phyloP scores from a whole-genome alignment of 2,797 vertebrate species.

The Percopsis omiscomaycus region DNA sequence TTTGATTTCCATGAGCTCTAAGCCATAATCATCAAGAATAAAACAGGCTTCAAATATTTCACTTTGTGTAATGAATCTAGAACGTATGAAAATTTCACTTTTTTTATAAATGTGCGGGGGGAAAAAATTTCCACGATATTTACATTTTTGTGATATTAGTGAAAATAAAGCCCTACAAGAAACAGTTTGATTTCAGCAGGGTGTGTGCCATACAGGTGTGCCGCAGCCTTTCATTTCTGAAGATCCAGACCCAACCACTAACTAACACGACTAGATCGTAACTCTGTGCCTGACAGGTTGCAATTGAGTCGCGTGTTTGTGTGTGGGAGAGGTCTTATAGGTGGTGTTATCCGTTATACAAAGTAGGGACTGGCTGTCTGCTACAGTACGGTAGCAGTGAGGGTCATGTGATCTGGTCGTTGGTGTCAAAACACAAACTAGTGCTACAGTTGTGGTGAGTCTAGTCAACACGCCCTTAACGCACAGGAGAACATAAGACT shows the following conservation, averaged over 20 bases:
- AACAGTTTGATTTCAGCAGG: constrained; percentile 23
- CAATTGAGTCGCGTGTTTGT: constrained; percentile 29
- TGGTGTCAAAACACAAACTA: constrained; percentile 23
- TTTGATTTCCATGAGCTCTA: too few relatives aligned
- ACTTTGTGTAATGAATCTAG: too few relatives aligned
- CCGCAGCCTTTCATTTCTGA: constrained; percentile 57
- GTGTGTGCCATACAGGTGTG: not conserved
- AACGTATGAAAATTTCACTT: too few relatives aligned
- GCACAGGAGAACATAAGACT: constrained; percentile 24
- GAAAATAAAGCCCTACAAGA: not conserved
- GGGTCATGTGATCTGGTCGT: constrained; percentile 13
- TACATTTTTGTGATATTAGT: too few relatives aligned
- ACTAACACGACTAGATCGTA: not conserved
- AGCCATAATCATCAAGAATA: too few relatives aligned
- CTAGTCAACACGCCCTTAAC: constrained; percentile 26
- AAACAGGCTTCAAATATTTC: too few relatives aligned
- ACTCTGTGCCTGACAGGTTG: constrained; percentile 11
- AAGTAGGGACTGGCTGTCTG: not conserved
- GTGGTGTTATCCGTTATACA: constrained; percentile 31
- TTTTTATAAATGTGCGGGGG: too few relatives aligned
- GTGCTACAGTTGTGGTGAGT: constrained; percentile 29
- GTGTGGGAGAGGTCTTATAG: constrained; percentile 28
- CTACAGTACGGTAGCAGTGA: constrained; percentile 1
- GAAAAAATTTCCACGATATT: too few relatives aligned
- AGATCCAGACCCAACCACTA: constrained; percentile 37